Evolutionary conservation across 2,888 invertebrate species (phyloP).

Genomic region (Altica lythri): DNA sequence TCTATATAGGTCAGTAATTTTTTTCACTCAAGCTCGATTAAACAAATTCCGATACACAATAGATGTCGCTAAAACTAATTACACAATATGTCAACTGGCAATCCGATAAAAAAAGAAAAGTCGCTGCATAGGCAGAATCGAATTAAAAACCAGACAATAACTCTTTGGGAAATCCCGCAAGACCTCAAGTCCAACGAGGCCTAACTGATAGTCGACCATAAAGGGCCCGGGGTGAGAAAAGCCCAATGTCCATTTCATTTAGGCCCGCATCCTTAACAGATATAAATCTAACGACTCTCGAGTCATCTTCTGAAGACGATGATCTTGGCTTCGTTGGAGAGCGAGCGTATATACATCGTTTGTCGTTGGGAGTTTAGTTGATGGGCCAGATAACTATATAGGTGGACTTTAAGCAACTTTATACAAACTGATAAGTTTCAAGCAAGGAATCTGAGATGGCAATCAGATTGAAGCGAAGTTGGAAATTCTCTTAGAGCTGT

Average conservation of each 20-base stretch:
- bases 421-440: no score
- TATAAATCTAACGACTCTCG: slow-evolving; percentile 45
- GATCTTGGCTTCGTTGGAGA: slow-evolving; percentile 21
- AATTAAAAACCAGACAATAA: slow-evolving; percentile 30
- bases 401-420: not conserved
- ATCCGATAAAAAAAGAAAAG: slow-evolving; percentile 17
- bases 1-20: no score
- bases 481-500: no score
- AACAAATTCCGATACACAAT: no score
- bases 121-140: slow-evolving; percentile 27
- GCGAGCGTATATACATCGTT: slow-evolving; percentile 4
- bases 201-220: slow-evolving; percentile 33
- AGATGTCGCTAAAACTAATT: slow-evolving; percentile 10
- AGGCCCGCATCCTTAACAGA: slow-evolving; percentile 43
- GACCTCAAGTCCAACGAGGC: slow-evolving; percentile 16
- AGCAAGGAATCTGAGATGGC: no score
- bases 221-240: slow-evolving; percentile 38
- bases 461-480: no score
- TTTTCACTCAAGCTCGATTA: no score
- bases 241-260: slow-evolving; percentile 44
- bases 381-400: slow-evolving; percentile 20
- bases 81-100: slow-evolving; percentile 11
- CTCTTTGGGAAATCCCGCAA: slow-evolving; percentile 21
- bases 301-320: slow-evolving; percentile 31
- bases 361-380: slow-evolving; percentile 21